A percentile compares a stretch with the other conserved stretches of the same genome.
phyloP scores from a whole-genome alignment of 2,113 vertebrate species.

The Bagarius yarrelli region DNA sequence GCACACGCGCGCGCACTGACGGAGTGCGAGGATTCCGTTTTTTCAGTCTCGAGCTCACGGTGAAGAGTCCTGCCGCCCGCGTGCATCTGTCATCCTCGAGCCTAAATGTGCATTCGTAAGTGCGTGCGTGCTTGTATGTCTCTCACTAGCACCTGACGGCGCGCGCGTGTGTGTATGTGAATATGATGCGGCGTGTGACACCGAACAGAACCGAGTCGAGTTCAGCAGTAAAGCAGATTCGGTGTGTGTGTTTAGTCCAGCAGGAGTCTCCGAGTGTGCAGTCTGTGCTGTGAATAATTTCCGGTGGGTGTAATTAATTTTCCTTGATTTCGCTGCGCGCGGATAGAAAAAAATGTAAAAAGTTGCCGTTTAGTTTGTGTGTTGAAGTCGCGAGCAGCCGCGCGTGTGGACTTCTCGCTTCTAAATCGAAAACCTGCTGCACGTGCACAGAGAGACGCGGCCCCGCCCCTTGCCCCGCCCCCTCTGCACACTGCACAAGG shows the following conservation, averaged over 20 bases:
- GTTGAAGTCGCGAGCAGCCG: constrained; percentile 6
- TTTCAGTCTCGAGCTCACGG: constrained; percentile 4
- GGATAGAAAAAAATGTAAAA: neutral
- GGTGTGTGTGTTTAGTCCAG: constrained; percentile 4
- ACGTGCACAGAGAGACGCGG: constrained; percentile 1
- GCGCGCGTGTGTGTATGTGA: constrained; percentile 27
- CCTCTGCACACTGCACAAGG: constrained; percentile 20
- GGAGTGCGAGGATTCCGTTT: neutral
- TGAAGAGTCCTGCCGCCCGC: constrained; percentile 35
- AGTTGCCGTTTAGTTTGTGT: neutral
- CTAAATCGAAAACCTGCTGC: constrained; percentile 30
- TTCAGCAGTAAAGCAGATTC: neutral
- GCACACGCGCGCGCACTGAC: neutral
- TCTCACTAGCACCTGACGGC: constrained; percentile 41
- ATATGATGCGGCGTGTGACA: neutral
- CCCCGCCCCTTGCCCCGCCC: constrained; percentile 3
- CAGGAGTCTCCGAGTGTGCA: neutral
- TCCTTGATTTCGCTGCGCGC: neutral
- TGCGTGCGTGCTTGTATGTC: constrained; percentile 48
- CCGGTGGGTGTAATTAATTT: constrained; percentile 9
- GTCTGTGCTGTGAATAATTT: constrained; percentile 10
- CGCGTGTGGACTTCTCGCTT: constrained; percentile 7
- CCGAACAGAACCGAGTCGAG: neutral
- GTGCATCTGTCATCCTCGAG: constrained; percentile 59
- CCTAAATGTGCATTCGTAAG: constrained; percentile 12